Base-by-base conservation (phyloP, 2,113 vertebrate genomes). In the Callipepla squamata region DNA sequence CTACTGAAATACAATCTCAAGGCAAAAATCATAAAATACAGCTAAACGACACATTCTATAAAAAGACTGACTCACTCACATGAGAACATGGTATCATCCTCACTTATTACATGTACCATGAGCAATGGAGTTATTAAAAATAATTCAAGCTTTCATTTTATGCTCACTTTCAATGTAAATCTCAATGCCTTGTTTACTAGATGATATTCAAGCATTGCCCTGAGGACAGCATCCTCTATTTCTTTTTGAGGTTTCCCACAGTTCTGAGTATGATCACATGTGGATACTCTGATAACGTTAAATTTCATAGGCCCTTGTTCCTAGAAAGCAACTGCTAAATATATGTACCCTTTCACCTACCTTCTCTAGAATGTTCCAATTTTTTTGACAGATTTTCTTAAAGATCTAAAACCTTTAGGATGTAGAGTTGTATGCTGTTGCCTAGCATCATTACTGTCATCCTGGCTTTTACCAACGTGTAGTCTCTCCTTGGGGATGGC, bases 101-200 rank as follows among this genome's bases (percentile, higher is more conserved):
- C n/a, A 30, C 13, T 84, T 18, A 25, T 2, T 28, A 47, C 26
- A 42, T 1, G 20, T 7, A 20, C 0, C 1, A 68, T 0, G 1
- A 80, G 25, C 30, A 72, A 55, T 0, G 6, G 16, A 70, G 22
- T 19, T 65, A n/a, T 22, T 66, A 45, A 48, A 22, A 79, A 89
- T 22, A 16, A 44, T 21, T 87, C 42, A 51, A 3, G 10, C 55
- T 74, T 82, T 11, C 66, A 25, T 61, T 69, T 88, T n/a, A 81
- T 30, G 66, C 47, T 87, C 61, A 34, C 1, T 0, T 32, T n/a
- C 34, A 50, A 47, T 13, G n/a, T 32, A 22, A 2, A 0, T 38
- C 34, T 30, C 17, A 9, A 13, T 14, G 38, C 34, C 63, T 74
- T 26, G 32, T n/a, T 80, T n/a, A 51, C 36, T 50, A 3, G 0